Evolutionary conservation across 1,140 invertebrate species (phyloP).

Genomic region (Pectinophora gossypiella): DNA sequence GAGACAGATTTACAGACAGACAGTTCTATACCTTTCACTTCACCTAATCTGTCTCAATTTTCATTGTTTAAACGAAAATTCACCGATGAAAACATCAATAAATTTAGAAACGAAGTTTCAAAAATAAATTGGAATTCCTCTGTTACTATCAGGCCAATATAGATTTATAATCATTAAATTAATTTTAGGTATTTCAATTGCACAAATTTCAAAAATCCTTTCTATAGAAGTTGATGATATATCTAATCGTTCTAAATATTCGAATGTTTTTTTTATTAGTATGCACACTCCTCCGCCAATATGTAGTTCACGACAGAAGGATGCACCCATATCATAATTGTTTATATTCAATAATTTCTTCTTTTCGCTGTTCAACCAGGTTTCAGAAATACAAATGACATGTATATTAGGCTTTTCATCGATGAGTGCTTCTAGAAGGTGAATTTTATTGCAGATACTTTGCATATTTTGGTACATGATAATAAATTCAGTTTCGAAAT

Average conservation of each 20-base stretch:
- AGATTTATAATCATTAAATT: slow-evolving; percentile 5
- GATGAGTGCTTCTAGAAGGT: not conserved
- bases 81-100: too few relatives aligned
- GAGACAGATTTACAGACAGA: too few relatives aligned
- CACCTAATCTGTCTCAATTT: too few relatives aligned
- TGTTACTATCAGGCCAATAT: slow-evolving; percentile 7
- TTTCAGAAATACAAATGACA: not conserved
- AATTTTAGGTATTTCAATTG: not conserved
- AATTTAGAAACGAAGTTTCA: too few relatives aligned
- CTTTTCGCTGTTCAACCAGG: not conserved
- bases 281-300: slow-evolving; percentile 3
- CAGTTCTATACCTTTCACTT: too few relatives aligned
- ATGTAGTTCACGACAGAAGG: not conserved
- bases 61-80: too few relatives aligned
- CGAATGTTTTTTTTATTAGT: not conserved
- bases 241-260: not conserved
- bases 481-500: not conserved
- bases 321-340: not conserved
- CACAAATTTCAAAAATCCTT: slow-evolving; percentile 4
- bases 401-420: not conserved
- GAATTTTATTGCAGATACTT: slow-evolving; percentile 4
- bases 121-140: too few relatives aligned
- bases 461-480: slow-evolving; percentile 2
- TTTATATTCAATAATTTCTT: not conserved
- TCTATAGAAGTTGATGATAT: not conserved